Conservation (phyloP, 2,113 vertebrate species). For the Actenoides lindsayi region DNA sequence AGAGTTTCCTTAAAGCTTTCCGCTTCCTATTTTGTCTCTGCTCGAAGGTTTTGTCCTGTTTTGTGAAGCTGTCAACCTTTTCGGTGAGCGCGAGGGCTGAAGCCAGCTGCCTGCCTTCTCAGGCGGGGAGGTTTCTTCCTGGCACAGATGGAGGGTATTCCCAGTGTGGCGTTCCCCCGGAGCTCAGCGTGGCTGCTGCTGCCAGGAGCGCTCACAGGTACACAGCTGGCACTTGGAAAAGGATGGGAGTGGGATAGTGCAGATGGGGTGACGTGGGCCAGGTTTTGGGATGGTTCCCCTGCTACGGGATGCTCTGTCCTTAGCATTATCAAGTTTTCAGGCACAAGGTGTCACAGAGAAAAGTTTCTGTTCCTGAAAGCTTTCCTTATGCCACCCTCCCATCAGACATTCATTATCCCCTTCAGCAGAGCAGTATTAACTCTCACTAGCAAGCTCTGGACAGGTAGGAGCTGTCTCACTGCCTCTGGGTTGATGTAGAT, state of each 20-base stretch:
- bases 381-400: not conserved
- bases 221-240: accelerated
- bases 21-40: not conserved
- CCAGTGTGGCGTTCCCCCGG: accelerated
- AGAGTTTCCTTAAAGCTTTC: not conserved
- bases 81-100: not conserved
- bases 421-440: not conserved
- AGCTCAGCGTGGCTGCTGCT: not conserved
- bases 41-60: not conserved
- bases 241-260: accelerated
- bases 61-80: not conserved
- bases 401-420: not conserved
- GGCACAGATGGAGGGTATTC: not conserved
- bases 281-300: not conserved
- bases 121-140: not conserved
- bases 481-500: not conserved
- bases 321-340: not conserved
- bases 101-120: not conserved
- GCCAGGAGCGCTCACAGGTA: accelerated
- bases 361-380: not conserved
- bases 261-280: accelerated
- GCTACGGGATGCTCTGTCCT: not conserved
- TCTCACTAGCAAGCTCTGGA: not conserved
- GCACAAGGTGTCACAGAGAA: not conserved
- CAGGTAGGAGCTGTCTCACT: accelerated